Evolutionary conservation across 2,113 vertebrate species (phyloP).

Genomic region (Cyanoderma ruficeps): DNA sequence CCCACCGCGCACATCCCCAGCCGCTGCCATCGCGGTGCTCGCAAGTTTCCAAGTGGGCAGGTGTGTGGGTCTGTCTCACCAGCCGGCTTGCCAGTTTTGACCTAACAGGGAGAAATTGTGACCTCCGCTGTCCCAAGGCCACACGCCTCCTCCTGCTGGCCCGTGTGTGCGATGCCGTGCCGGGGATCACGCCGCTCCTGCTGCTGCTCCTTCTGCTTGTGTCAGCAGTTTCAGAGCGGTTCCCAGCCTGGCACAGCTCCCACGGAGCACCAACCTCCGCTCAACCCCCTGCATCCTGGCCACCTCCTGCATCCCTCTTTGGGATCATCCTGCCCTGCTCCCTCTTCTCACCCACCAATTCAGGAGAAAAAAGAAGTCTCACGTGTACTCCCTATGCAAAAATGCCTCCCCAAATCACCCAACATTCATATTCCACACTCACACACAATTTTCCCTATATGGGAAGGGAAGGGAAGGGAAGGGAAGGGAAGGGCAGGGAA

Average conservation of each 20-base stretch:
- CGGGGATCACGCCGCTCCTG: neutral
- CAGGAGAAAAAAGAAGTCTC: neutral
- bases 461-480: neutral
- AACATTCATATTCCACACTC: neutral
- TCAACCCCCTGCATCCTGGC: neutral
- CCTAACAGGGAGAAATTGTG: neutral
- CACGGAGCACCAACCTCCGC: fast-evolving
- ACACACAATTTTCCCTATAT: neutral
- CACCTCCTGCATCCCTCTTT: neutral
- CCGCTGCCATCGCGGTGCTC: neutral
- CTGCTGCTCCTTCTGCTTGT: neutral
- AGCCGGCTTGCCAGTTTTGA: neutral
- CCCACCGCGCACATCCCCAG: neutral
- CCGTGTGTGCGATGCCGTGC: fast-evolving
- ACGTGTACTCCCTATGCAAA: neutral
- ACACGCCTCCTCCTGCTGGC: neutral
- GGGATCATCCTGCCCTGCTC: neutral
- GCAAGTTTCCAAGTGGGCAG: neutral
- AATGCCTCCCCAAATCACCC: neutral
- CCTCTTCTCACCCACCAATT: neutral
- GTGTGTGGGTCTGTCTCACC: neutral
- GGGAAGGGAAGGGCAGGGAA: neutral
- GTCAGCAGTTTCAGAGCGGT: neutral
- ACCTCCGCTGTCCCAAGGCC: neutral
- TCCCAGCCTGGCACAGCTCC: neutral